phyloP scores from a whole-genome alignment of 2,797 vertebrate genomes.

The Chanos chanos region DNA sequence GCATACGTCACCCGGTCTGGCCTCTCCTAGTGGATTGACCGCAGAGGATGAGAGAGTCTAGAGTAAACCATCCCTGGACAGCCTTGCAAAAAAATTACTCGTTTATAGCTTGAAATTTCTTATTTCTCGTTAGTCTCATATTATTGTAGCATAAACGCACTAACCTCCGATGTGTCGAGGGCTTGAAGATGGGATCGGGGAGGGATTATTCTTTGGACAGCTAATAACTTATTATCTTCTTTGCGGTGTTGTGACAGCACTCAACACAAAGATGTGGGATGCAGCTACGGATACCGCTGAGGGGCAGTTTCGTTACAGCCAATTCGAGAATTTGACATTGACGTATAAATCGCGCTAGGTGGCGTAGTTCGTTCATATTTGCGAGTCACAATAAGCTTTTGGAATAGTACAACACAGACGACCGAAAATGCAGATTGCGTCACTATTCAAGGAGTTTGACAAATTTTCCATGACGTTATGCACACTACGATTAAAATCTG shows the following conservation, averaged over 20 bases:
- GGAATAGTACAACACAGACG: too few species aligned
- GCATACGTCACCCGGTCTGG: too few species aligned
- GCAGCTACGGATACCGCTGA: slow-evolving; percentile 33
- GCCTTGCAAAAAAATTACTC: too few species aligned
- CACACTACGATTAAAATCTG: too few species aligned
- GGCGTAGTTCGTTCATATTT: neutral
- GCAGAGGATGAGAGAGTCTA: too few species aligned
- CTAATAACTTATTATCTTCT: slow-evolving; percentile 25
- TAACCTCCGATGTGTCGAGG: slow-evolving; percentile 7
- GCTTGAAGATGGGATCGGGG: neutral
- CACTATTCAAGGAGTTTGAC: too few species aligned
- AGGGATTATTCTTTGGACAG: slow-evolving; percentile 13
- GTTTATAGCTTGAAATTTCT: too few species aligned
- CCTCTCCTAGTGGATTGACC: too few species aligned
- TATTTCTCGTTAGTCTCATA: neutral
- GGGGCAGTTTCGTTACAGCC: neutral
- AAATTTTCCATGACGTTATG: too few species aligned
- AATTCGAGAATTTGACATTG: neutral
- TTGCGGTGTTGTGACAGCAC: slow-evolving; percentile 28
- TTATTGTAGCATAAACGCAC: neutral
- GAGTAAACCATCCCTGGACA: too few species aligned
- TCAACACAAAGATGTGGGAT: slow-evolving; percentile 11
- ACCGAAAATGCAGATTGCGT: too few species aligned
- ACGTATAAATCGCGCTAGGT: slow-evolving; percentile 5
- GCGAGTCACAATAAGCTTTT: too few species aligned